These are phyloP conservation scores for Patella caerulea DNA, from an alignment of 2,888 invertebrate species.

Conservation along the genomic window DNA sequence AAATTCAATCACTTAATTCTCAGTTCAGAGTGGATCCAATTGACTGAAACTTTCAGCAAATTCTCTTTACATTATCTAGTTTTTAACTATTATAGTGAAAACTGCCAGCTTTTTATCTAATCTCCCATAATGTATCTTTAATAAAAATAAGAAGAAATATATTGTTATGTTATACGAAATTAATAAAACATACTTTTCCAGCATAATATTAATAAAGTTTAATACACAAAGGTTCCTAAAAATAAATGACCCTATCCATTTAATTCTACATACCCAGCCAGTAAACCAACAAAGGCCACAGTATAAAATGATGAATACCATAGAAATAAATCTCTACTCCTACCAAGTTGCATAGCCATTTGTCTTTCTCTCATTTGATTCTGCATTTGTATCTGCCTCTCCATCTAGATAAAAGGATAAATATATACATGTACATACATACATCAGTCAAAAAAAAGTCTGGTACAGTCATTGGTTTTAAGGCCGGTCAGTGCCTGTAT, in stretches of 20 bases:
- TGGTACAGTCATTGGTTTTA: no score
- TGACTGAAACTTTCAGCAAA: no score
- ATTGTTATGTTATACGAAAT: neutral
- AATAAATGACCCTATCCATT: neutral
- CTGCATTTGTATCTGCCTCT: constrained; percentile 85
- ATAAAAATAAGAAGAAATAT: neutral
- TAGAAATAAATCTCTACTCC: constrained; percentile 81
- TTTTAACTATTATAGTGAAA: no score
- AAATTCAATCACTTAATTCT: no score
- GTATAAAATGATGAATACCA: constrained; percentile 82
- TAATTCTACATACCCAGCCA: constrained; percentile 65
- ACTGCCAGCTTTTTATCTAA: no score
- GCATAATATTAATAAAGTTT: neutral
- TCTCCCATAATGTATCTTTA: no score
- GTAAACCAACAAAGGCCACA: constrained; percentile 73
- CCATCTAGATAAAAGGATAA: constrained; percentile 74
- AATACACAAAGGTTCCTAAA: neutral
- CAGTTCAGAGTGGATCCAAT: no score
- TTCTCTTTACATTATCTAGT: no score
- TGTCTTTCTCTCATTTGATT: constrained; percentile 84
- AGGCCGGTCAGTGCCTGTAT: no score
- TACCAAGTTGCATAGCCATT: constrained; percentile 79
- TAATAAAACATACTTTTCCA: neutral
- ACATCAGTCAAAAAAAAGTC: no score
- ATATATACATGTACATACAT: no score